Evolutionary conservation across 53 echinoderm and acorn worm species (phyloP).

Genomic region (Antedon mediterranea): DNA sequence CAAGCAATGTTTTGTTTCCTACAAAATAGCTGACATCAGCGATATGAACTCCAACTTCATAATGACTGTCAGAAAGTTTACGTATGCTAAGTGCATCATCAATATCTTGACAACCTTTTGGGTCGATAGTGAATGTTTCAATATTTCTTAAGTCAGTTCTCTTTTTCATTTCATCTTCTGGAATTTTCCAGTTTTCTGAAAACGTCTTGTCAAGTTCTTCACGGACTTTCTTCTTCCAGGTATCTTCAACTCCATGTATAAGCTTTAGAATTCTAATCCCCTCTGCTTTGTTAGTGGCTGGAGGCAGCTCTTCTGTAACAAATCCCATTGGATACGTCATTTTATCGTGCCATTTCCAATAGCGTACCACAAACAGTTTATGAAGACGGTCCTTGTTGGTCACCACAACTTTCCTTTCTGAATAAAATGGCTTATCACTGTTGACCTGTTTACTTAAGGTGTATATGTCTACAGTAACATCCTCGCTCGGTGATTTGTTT

Average conservation of each 20-base stretch:
- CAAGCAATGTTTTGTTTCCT: constrained; percentile 31
- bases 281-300: constrained; percentile 19
- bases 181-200: constrained; percentile 38
- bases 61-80: constrained; percentile 14
- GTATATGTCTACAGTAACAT: constrained; percentile 31
- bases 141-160: constrained; percentile 36
- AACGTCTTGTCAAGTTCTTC: constrained; percentile 7
- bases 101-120: constrained; percentile 39
- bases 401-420: constrained; percentile 22
- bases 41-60: constrained; percentile 57
- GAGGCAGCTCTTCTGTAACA: constrained; percentile 47
- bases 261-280: constrained; percentile 55
- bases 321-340: constrained; percentile 60
- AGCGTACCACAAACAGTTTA: constrained; percentile 71
- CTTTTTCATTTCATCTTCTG: constrained; percentile 26
- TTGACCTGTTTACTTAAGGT: constrained; percentile 19
- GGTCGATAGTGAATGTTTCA: constrained; percentile 60
- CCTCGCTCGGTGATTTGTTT: no score
- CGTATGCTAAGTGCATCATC: constrained; percentile 79
- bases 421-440: constrained; percentile 12
- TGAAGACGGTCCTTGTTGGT: constrained; percentile 35
- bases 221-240: constrained; percentile 15
- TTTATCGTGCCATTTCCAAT: constrained; percentile 40
- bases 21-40: constrained; percentile 75
- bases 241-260: constrained; percentile 46